phyloP scores from a whole-genome alignment of 2,888 invertebrate species.

The Lamellibrachia satsuma region DNA sequence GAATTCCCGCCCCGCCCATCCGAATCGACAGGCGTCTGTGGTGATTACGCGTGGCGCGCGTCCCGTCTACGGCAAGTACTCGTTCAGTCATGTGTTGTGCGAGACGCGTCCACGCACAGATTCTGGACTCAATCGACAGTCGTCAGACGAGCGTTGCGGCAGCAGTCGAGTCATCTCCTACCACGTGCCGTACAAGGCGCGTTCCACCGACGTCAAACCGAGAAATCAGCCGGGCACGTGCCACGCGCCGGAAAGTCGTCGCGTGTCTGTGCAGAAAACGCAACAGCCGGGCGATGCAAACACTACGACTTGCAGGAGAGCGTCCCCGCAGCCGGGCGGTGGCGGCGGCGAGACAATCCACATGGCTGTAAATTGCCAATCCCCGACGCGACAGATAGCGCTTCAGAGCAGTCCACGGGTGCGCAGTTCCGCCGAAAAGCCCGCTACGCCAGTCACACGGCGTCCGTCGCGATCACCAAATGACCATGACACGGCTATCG shows the following conservation, averaged over 20 bases:
- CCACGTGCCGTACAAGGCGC: neutral
- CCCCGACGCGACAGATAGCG: neutral
- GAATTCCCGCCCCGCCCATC: neutral
- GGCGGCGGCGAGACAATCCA: neutral
- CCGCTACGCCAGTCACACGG: neutral
- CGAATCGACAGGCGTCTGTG: neutral
- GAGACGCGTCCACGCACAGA: neutral
- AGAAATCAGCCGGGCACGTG: too few relatives aligned
- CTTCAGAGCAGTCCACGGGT: neutral
- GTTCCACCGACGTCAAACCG: neutral
- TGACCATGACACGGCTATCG: too few relatives aligned
- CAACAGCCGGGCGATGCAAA: too few relatives aligned
- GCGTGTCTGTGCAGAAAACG: neutral
- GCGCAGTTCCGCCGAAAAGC: neutral
- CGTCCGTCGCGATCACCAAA: neutral
- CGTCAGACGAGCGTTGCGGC: neutral
- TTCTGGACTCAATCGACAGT: neutral
- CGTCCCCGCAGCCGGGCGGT: too few relatives aligned
- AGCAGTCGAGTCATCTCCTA: neutral
- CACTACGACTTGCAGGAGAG: too few relatives aligned
- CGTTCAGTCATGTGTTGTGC: neutral
- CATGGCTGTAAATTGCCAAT: too few relatives aligned
- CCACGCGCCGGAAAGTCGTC: too few relatives aligned
- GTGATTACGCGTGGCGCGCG: neutral
- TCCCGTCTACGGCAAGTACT: neutral